Evolutionary conservation across 2,113 vertebrate species (phyloP), one percentile per base, ranked within the genome.

Genomic region (Pygathrix nemaeus): DNA sequence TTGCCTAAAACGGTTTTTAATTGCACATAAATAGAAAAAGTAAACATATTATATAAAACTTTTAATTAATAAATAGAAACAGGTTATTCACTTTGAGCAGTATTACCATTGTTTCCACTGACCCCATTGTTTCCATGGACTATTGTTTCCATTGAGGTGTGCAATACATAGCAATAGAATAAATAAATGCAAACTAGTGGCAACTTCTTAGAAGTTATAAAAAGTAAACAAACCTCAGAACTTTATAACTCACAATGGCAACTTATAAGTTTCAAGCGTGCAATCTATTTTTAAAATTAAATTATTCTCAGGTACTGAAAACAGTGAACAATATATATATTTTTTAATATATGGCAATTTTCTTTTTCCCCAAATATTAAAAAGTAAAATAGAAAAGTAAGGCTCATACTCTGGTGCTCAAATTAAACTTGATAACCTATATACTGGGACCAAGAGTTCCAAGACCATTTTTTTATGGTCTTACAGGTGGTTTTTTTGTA

Each of bases 381-480:
- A 92, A 94, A 52, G 35, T 38, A 88, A 90, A 86, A 50, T 16
- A 72, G 1, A 12, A 83, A 97, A 94, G 43, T 91, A 92, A 93
- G 18, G 5, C 10, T 70, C 38, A 68, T 32, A 40, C 0, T 96
- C 14, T 90, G 45, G 13, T n/a, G 5, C 5, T 93, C 59, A 90
- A 68, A 93, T 87, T 72, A 61, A 91, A 75, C 20, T 76, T 93
- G 40, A 90, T 7, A 57, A n/a, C 27, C 88, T 86, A 13, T n/a
- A 83, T 14, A 61, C 25, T 40, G 14, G 93, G 20, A 59, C 10
- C 27, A 17, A 23, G 1, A 0, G 0, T 52, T 80, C 43, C 79
- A 10, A 80, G 45, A 72, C 32, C 13, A 48, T 32, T 92, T 96
- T 50, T 52, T 9, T 70, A 45, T 48, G 7, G 1, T 90, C 40